A percentile compares a stretch with the other conserved stretches of the same genome.
These are phyloP conservation scores for Archilochus colubris DNA, from an alignment of 2,113 vertebrate species.

Conservation along the genomic window DNA sequence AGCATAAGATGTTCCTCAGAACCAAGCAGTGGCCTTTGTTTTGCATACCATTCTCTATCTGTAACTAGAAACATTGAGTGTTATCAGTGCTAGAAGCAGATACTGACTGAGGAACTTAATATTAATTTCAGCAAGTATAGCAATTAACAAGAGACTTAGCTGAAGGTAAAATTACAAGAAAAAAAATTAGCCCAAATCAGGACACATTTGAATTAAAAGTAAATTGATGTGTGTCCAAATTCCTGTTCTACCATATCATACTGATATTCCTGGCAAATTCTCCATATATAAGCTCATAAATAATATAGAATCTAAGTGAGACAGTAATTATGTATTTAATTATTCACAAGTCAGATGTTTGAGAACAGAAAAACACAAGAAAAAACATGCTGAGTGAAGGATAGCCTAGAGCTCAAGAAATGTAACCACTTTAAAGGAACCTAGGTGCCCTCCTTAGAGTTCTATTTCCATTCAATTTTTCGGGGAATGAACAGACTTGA, in stretches of 20 bases:
- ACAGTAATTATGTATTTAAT: background rate
- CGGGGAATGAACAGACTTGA: background rate
- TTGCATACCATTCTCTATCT: too few species aligned
- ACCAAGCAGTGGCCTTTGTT: too few species aligned
- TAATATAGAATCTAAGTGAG: background rate
- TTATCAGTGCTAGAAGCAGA: too few species aligned
- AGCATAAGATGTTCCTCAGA: too few species aligned
- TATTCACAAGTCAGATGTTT: background rate
- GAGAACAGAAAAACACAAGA: background rate
- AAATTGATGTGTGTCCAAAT: background rate
- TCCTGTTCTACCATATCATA: background rate
- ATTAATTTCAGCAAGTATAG: too few species aligned
- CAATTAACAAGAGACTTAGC: too few species aligned
- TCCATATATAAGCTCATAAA: background rate
- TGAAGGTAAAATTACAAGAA: background rate
- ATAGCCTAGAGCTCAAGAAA: background rate
- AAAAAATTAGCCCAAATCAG: too few species aligned
- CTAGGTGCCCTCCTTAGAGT: rapidly evolving
- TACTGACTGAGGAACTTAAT: too few species aligned
- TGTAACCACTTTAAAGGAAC: background rate
- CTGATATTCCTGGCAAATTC: background rate
- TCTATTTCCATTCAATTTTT: background rate
- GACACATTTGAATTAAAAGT: too few species aligned
- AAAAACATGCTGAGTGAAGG: background rate
- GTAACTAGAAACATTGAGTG: too few species aligned